Conservation (phyloP, 2,113 vertebrate species). For the Corythaixoides concolor region DNA sequence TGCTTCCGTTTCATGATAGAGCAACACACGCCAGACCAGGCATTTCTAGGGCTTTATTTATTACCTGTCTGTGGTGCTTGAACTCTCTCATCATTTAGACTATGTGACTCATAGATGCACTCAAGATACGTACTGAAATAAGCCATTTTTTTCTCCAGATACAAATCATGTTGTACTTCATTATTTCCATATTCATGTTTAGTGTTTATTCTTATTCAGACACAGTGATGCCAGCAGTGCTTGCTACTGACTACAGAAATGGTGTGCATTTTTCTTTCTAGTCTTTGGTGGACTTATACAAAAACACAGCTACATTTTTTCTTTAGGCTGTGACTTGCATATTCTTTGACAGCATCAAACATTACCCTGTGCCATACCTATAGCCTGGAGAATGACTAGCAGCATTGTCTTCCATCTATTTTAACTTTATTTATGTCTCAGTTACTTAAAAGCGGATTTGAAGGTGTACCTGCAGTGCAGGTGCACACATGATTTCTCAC, state of each 20-base stretch:
- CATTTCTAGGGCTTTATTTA: background rate
- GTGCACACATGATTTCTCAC: background rate
- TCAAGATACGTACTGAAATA: background rate
- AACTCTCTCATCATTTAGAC: background rate
- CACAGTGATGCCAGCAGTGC: background rate
- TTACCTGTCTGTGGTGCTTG: background rate
- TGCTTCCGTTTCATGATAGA: background rate
- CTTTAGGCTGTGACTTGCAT: background rate
- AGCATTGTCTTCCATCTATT: background rate
- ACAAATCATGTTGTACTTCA: background rate
- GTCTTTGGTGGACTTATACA: background rate
- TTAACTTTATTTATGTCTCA: background rate
- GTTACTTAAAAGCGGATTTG: background rate
- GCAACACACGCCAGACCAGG: background rate
- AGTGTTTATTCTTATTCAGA: background rate
- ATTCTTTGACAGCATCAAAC: background rate
- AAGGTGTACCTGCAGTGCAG: background rate
- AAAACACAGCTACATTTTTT: background rate
- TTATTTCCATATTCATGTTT: background rate
- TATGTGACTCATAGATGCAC: background rate
- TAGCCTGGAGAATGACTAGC: background rate
- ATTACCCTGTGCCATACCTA: background rate
- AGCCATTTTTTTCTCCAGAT: background rate
- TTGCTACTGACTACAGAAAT: background rate
- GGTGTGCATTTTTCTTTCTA: background rate